Percentiles rank a stretch among this genome's conserved stretches.
phyloP scores from a whole-genome alignment of 2,888 invertebrate genomes.

The Hypena proboscidalis region DNA sequence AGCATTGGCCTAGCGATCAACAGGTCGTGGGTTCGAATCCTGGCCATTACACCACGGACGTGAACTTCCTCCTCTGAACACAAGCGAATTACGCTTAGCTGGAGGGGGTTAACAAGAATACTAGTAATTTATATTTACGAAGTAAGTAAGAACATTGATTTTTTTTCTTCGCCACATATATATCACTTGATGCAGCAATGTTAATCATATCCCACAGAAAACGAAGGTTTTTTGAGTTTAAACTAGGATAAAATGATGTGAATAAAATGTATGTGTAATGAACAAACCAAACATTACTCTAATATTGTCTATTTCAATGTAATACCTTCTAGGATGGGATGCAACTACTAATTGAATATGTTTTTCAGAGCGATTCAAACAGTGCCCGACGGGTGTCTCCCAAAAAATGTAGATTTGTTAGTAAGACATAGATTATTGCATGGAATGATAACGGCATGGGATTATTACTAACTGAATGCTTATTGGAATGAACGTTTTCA shows the following conservation, averaged over 20 bases:
- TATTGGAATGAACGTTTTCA: constrained; percentile 4
- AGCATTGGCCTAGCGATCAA: too few species aligned
- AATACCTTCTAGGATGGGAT: constrained; percentile 23
- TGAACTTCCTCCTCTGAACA: too few species aligned
- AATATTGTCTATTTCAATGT: constrained; percentile 16
- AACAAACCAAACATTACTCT: constrained; percentile 10
- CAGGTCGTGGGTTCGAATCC: too few species aligned
- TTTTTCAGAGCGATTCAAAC: constrained; percentile 83
- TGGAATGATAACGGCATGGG: constrained; percentile 51
- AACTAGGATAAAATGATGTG: background rate
- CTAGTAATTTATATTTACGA: too few species aligned
- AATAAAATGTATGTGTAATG: constrained; percentile 29
- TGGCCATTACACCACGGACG: too few species aligned
- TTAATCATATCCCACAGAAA: too few species aligned
- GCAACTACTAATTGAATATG: constrained; percentile 54
- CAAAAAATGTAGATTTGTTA: constrained; percentile 85
- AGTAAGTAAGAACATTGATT: too few species aligned
- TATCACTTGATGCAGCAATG: too few species aligned
- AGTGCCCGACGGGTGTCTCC: constrained; percentile 82
- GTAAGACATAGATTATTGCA: constrained; percentile 76
- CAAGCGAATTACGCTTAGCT: too few species aligned
- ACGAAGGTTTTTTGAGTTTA: too few species aligned
- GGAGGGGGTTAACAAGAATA: too few species aligned
- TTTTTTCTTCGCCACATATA: too few species aligned
- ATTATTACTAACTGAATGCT: constrained; percentile 31